These are phyloP conservation scores for Erpornis zantholeuca DNA, from an alignment of 2,113 vertebrate genomes.

Conservation along the genomic window DNA sequence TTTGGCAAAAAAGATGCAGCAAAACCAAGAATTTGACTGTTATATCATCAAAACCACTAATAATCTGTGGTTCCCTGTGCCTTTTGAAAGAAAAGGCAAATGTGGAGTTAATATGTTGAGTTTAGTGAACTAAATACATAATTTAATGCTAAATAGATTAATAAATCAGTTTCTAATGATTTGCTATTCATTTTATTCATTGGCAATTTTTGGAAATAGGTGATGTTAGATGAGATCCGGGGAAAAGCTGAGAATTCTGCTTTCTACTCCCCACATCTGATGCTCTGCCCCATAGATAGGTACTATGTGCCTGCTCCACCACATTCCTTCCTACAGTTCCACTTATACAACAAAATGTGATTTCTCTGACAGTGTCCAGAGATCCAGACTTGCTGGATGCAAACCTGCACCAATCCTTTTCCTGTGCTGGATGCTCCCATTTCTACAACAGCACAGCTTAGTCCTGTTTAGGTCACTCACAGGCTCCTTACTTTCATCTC, in stretches of 20 bases:
- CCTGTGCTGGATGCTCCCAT: not conserved
- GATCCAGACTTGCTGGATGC: not conserved
- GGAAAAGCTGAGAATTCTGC: not conserved
- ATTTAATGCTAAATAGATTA: not conserved
- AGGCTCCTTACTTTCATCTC: not conserved
- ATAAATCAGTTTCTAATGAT: not conserved
- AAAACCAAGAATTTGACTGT: not conserved
- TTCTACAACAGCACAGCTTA: not conserved
- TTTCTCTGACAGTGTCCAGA: not conserved
- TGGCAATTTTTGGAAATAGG: not conserved
- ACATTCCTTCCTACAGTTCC: not conserved
- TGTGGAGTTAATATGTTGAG: not conserved
- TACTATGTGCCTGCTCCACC: not conserved
- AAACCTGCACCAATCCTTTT: not conserved
- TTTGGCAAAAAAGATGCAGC: not conserved
- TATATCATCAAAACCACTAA: not conserved
- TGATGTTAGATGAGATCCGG: not conserved
- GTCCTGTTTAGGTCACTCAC: not conserved
- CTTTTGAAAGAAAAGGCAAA: not conserved
- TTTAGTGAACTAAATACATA: not conserved
- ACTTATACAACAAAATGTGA: not conserved
- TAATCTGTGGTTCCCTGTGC: not conserved
- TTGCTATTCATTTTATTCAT: not conserved
- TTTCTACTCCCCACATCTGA: not conserved
- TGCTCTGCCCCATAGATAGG: not conserved